Evolutionary conservation across 2,797 vertebrate species (phyloP), one percentile per base, ranked within the genome.

Genomic region (Hybognathus amarus): DNA sequence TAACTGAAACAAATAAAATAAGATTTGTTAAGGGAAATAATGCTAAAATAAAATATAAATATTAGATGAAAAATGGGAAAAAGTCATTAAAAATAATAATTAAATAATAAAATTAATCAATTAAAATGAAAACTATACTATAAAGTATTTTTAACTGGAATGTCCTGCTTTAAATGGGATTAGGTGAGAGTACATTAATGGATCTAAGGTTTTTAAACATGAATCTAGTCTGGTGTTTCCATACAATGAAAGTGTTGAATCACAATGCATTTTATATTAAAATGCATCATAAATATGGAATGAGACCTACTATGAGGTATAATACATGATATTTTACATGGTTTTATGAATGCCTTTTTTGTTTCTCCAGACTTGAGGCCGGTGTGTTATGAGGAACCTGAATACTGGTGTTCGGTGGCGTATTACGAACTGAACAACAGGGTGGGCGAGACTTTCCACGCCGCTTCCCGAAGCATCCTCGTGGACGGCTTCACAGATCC

Each of bases 401-500:
- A 97, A 90, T 96, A 98, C 36, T 99, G 98, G 98, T 99, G 98
- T 87, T 99, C 98, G 0, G 94, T 99, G 9, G 98, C 97, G 5
- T 99, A 99, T 93, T 99, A 99, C 47, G 98, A 99, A 92, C 96
- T 99, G 82, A 99, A 98, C 93, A 98, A 97, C 90, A 92, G 98
- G 0, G 97, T 99, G 3, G 98, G 98, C 1, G 98, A 99, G 92
- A 98, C 97, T 0, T 99, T 99, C 92, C 97, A 99, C 74, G 97
- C 98, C 45, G 97, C 96, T 0, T 96, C 97, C 36, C 93, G 96
- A 83, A 99, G 97, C 42, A 94, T 99, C 47, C 92, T 99, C 81
- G 96, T 99, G 82, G 98, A 99, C 50, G 98, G 98, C 79, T 99
- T 99, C 93, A 99, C 98, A 0, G 98, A 99, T 91, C 98, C 98